These are phyloP conservation scores for Drosophila gunungcola DNA, from an alignment of 1,140 invertebrate genomes.

Conservation along the genomic window DNA sequence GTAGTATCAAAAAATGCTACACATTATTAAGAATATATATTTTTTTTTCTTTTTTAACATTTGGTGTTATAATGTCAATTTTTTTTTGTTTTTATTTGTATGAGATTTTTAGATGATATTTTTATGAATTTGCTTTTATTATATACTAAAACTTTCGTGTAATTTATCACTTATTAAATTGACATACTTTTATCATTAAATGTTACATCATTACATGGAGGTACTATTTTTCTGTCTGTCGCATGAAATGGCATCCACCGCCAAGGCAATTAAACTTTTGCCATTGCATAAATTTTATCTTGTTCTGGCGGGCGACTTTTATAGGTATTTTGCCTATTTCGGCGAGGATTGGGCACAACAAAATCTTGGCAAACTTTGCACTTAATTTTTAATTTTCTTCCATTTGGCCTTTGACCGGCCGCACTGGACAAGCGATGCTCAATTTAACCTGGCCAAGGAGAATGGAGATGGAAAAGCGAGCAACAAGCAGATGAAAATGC, in stretches of 20 bases:
- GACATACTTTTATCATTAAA: not conserved
- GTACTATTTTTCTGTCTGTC: not conserved
- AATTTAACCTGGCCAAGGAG: conserved; percentile 67
- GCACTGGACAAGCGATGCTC: conserved; percentile 62
- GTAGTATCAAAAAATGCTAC: too few species aligned
- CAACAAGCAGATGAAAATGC: conserved; percentile 43
- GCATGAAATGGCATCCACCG: not conserved
- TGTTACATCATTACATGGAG: not conserved
- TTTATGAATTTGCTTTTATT: not conserved
- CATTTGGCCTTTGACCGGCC: conserved; percentile 48
- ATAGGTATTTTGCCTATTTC: conserved; percentile 14
- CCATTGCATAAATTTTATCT: conserved; percentile 52
- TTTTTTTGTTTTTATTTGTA: not conserved
- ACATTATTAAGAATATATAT: too few species aligned
- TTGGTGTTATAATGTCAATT: not conserved
- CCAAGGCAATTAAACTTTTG: conserved; percentile 62
- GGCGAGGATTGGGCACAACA: not conserved
- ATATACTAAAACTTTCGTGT: not conserved
- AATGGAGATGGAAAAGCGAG: conserved; percentile 14
- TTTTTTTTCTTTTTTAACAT: too few species aligned
- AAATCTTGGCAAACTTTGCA: conserved; percentile 53
- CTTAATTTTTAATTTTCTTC: conserved; percentile 74
- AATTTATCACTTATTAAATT: not conserved
- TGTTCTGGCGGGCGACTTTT: conserved; percentile 14
- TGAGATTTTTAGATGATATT: too few species aligned